These are phyloP conservation scores for Noctua fimbriata DNA, from an alignment of 2,888 invertebrate species.

Conservation along the genomic window DNA sequence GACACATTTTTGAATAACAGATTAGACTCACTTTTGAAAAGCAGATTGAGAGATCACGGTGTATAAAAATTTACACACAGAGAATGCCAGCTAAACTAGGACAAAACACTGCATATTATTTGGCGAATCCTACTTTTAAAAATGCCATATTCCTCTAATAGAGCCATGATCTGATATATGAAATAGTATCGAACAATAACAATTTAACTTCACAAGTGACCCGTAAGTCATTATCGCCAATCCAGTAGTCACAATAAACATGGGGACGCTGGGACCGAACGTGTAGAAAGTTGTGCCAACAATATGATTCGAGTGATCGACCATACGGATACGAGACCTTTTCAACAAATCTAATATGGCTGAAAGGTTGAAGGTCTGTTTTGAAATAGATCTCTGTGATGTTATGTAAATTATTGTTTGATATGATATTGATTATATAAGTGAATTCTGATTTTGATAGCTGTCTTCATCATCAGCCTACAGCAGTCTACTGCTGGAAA, in stretches of 20 bases:
- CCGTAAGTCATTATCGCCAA: slow-evolving; percentile 14
- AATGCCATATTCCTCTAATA: neutral
- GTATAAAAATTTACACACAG: neutral
- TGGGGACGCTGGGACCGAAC: neutral
- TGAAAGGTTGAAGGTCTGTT: slow-evolving; percentile 12
- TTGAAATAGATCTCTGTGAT: slow-evolving; percentile 24
- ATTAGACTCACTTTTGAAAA: neutral
- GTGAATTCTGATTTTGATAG: neutral
- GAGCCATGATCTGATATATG: neutral
- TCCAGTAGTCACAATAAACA: slow-evolving; percentile 16
- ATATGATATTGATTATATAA: slow-evolving; percentile 1
- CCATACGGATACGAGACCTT: slow-evolving; percentile 22
- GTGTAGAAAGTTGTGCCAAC: slow-evolving; percentile 37
- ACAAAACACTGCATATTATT: neutral
- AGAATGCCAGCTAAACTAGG: neutral
- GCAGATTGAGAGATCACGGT: neutral
- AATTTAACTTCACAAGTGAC: slow-evolving; percentile 35
- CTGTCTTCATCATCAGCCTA: neutral
- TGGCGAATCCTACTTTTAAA: neutral
- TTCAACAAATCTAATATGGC: slow-evolving; percentile 48
- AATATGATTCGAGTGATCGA: slow-evolving; percentile 39
- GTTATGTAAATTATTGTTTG: slow-evolving; percentile 13
- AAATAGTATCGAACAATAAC: slow-evolving; percentile 31
- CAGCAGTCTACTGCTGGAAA: neutral
- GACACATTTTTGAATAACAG: neutral